A percentile compares a stretch with the other conserved stretches of the same genome.
phyloP scores from a whole-genome alignment of 1,140 invertebrate genomes.

The Drosophila nebulosa region DNA sequence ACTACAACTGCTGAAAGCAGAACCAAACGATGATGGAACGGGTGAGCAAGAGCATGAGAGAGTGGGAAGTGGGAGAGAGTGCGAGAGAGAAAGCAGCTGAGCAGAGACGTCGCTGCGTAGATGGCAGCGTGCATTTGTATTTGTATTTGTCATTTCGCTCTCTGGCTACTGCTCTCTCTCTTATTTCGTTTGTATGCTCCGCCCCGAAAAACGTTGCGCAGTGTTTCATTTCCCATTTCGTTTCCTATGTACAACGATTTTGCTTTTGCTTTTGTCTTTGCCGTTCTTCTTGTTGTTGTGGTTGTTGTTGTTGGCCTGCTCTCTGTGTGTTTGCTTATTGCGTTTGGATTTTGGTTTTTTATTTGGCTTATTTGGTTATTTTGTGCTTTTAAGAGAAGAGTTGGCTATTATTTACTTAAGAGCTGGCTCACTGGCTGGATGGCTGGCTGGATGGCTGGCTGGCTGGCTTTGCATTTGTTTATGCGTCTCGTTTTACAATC shows the following conservation, averaged over 20 bases:
- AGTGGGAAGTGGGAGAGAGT: conserved; percentile 25
- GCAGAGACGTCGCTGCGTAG: conserved; percentile 12
- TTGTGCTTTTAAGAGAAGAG: conserved; percentile 37
- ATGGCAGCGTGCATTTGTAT: conserved; percentile 54
- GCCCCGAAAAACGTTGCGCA: conserved; percentile 51
- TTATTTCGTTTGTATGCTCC: conserved; percentile 63
- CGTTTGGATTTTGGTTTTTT: conserved; percentile 28
- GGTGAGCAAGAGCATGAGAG: too few relatives aligned
- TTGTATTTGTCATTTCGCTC: conserved; percentile 51
- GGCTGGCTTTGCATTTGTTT: conserved; percentile 66
- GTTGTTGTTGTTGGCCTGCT: neutral
- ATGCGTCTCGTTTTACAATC: conserved; percentile 78
- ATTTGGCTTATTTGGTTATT: neutral
- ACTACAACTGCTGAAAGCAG: conserved; percentile 24
- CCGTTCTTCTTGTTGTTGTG: neutral
- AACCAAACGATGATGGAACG: neutral
- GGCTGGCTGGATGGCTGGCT: conserved; percentile 41
- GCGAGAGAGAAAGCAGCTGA: conserved; percentile 7
- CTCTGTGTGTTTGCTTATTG: conserved; percentile 32
- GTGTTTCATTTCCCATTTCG: conserved; percentile 50
- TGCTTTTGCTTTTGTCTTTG: conserved; percentile 24
- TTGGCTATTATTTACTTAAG: conserved; percentile 71
- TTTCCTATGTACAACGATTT: conserved; percentile 53
- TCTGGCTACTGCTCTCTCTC: conserved; percentile 35
- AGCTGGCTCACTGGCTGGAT: conserved; percentile 48